A percentile compares a stretch with the other conserved stretches of the same genome.
These are phyloP conservation scores for Raja brachyura DNA, from an alignment of 2,113 vertebrate species.

Conservation along the genomic window DNA sequence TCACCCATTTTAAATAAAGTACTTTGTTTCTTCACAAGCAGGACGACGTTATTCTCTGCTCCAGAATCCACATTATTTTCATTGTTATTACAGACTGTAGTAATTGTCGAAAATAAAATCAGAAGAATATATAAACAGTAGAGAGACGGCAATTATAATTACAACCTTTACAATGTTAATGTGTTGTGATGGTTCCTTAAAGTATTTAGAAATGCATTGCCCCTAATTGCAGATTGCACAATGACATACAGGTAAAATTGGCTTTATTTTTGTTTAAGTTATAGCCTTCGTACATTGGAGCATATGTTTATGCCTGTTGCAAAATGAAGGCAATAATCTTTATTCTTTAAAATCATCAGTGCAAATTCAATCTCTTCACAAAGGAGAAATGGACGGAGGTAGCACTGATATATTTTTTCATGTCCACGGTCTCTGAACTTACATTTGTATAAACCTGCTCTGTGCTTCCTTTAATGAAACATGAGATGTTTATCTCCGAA, in stretches of 20 bases:
- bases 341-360: neutral
- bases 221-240: conserved; percentile 30
- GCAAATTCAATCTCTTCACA: neutral
- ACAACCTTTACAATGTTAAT: neutral
- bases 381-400: neutral
- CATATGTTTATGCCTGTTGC: neutral
- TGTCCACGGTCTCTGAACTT: neutral
- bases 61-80: neutral
- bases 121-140: neutral
- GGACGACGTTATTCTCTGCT: neutral
- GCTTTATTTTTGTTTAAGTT: neutral
- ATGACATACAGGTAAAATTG: conserved; percentile 3
- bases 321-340: neutral
- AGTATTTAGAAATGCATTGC: conserved; percentile 9
- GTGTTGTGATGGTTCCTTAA: neutral
- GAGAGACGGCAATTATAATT: neutral
- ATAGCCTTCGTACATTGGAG: neutral
- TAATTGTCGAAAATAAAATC: conserved; percentile 21
- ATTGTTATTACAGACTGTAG: neutral
- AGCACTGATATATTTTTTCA: neutral
- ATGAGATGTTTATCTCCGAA: neutral
- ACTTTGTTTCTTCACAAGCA: neutral
- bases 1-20: neutral
- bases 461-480: conserved; percentile 5
- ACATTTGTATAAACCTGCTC: neutral